Percentiles rank a stretch among this genome's conserved stretches.
Conservation (phyloP, 2,888 invertebrate genomes). For the Brachyptera putata region DNA sequence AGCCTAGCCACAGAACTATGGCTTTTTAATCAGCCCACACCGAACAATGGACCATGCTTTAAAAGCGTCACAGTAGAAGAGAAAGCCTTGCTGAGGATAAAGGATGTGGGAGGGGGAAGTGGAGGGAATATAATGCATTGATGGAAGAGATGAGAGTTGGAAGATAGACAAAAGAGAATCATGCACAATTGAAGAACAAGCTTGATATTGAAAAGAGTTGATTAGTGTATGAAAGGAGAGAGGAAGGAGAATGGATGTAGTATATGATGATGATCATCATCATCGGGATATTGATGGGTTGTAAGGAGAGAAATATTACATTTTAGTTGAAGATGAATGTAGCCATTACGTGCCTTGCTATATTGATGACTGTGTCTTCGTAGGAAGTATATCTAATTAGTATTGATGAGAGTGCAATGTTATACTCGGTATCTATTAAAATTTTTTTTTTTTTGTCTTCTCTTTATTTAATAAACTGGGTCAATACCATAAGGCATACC, state of each 20-base stretch:
- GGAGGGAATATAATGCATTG: neutral
- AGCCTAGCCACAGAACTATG: neutral
- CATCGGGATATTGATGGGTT: neutral
- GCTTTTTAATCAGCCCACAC: neutral
- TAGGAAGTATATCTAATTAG: no score
- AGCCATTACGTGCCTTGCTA: neutral
- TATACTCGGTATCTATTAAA: no score
- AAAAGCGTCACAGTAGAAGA: slow-evolving; percentile 3
- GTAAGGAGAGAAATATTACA: neutral
- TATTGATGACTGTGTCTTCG: neutral
- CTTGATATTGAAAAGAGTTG: slow-evolving; percentile 8
- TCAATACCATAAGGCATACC: no score
- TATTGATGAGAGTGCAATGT: no score
- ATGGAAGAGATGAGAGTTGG: neutral
- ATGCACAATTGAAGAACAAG: slow-evolving; percentile 10
- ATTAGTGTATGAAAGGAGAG: neutral
- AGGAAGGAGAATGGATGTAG: neutral
- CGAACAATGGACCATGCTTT: neutral
- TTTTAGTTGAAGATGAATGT: neutral
- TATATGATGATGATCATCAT: no score
- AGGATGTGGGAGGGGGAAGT: neutral
- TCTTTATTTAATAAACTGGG: no score
- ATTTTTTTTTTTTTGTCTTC: no score
- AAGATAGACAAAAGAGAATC: slow-evolving; percentile 1
- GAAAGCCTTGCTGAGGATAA: neutral